Conservation (phyloP, 2,888 invertebrate species). For the Tipula confusa region DNA sequence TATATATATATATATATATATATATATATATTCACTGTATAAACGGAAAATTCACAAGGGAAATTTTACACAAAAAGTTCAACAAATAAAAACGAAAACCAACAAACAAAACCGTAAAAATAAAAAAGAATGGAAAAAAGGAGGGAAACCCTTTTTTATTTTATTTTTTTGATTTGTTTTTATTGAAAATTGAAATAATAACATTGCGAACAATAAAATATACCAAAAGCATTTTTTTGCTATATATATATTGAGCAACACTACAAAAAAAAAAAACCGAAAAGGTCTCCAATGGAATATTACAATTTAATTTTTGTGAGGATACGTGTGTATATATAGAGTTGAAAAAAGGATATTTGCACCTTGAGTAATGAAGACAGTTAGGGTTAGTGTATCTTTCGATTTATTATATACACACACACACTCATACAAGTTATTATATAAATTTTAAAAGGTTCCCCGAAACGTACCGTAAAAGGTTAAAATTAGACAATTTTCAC, state of each 20-base stretch:
- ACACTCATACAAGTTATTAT: background rate
- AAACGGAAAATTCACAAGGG: conserved; percentile 5
- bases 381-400: background rate
- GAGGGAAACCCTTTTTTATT: background rate
- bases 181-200: conserved; percentile 25
- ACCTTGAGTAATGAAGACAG: conserved; percentile 25
- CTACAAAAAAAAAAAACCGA: too few species aligned
- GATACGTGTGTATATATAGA: background rate
- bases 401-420: background rate
- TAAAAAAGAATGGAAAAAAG: background rate
- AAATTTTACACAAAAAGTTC: conserved; percentile 3
- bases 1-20: too few species aligned
- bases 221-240: background rate
- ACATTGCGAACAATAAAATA: conserved; percentile 25
- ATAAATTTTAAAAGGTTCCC: background rate
- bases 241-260: background rate
- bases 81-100: conserved; percentile 20
- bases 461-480: background rate
- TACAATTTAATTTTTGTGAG: conserved; percentile 16
- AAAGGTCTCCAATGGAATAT: conserved; percentile 25
- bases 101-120: background rate
- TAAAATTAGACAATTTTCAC: conserved; percentile 9
- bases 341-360: conserved; percentile 15
- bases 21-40: background rate
- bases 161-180: conserved; percentile 25